Base-by-base conservation (phyloP, 2,888 invertebrate genomes). In the Thera obeliscata region DNA sequence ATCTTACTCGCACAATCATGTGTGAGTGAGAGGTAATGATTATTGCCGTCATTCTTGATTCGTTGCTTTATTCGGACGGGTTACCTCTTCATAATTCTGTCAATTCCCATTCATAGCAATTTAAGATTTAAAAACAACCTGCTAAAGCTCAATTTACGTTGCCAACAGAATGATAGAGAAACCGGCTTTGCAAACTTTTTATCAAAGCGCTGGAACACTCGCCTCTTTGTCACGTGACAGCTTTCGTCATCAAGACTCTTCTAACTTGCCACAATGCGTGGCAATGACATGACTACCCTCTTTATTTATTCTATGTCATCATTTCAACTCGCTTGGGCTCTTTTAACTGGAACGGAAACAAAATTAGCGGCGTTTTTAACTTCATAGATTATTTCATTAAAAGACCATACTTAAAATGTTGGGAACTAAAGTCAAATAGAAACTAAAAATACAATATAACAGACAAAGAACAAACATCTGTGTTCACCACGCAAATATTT, bases 201-300 rank as follows among this genome's bases (percentile, higher is more conserved):
- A 77, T 74, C 78, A 77, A 77, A 84, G 83, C 82, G 75, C 81
- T 83, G 79, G 77, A 85, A 82, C 83, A 81, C 70, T 6, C 54
- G 54, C 33, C 56, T 78, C 85, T 83, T 90, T 90, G 89, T 89
- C 79, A 74, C 70, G 69, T 76, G 72, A 76, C 75, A 72, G 83
- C 81, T 85, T 84, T 85, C 81, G 80, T 84, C 81, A 83, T 81
- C 80, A 79, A 72, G 64, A 75, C 82, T 80, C 83, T 85, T 78
- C 76, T 83, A 84, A 87, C 79, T 84, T 79, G 76, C 76, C 76
- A 78, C 77, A 81, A 72, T 73, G 73, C 43, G 54, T 71, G 73
- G 63, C 67, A 60, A 69, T 74, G 72, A 77, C 76, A 55, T 75
- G 74, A 76, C 72, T 73, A 64, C 78, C 8, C 56, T 68, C 9